Conservation (phyloP, 1,140 invertebrate genomes). For the Apis cerana region DNA sequence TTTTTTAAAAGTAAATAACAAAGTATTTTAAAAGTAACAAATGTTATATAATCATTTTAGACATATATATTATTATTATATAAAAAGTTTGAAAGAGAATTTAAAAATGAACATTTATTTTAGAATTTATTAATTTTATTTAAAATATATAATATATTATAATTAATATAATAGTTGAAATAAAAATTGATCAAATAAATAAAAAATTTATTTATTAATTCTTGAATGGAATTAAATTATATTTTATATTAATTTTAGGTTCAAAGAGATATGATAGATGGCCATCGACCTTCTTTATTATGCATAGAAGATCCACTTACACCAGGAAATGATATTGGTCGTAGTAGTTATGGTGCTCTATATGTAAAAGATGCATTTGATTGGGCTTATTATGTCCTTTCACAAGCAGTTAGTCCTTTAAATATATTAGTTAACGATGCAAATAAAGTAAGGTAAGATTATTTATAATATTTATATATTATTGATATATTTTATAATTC, state of each 20-base stretch:
- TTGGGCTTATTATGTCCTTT: constrained; percentile 94
- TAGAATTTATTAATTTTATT: not conserved
- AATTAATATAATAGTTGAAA: too few relatives aligned
- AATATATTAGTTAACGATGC: constrained; percentile 83
- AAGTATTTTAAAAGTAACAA: not conserved
- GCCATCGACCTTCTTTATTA: constrained; percentile 94
- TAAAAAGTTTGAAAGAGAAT: not conserved
- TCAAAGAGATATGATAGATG: constrained; percentile 95
- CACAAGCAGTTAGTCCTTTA: constrained; percentile 89
- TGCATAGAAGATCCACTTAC: constrained; percentile 99
- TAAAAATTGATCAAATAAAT: not conserved
- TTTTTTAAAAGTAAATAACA: too few relatives aligned
- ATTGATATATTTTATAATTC: not conserved
- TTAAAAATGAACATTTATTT: not conserved
- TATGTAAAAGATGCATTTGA: constrained; percentile 97
- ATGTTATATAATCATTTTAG: not conserved
- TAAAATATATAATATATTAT: not conserved
- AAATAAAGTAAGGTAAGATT: constrained; percentile 79
- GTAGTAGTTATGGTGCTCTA: constrained; percentile 95
- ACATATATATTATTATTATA: not conserved
- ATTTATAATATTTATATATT: constrained; percentile 9
- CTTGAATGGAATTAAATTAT: not conserved
- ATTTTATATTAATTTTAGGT: constrained; percentile 77
- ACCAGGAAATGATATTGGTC: constrained; percentile 97
- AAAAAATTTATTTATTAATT: not conserved